These are phyloP conservation scores for Cecidostiba fungosa DNA, from an alignment of 2,888 invertebrate species.

Conservation along the genomic window DNA sequence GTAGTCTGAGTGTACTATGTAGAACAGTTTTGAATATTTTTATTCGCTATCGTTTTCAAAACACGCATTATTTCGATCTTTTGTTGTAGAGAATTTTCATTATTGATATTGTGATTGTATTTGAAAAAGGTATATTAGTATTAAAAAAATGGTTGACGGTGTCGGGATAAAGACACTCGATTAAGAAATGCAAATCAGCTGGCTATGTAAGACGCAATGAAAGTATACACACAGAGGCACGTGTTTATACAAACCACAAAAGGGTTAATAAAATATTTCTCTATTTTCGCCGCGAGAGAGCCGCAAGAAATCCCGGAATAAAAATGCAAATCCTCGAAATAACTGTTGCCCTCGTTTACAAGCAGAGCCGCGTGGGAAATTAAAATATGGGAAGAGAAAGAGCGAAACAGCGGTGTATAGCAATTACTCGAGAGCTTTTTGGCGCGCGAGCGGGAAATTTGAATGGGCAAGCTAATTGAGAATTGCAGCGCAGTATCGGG, in stretches of 20 bases:
- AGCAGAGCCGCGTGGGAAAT: slow-evolving; percentile 2
- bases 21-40: too few relatives aligned
- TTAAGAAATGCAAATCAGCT: neutral
- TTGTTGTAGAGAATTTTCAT: too few relatives aligned
- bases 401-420: neutral
- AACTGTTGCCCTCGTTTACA: neutral
- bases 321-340: slow-evolving; percentile 11
- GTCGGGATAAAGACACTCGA: neutral
- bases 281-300: neutral
- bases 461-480: neutral
- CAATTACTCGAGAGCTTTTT: slow-evolving; percentile 7
- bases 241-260: neutral
- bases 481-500: neutral
- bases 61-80: too few relatives aligned
- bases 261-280: neutral
- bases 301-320: neutral
- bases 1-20: too few relatives aligned
- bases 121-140: too few relatives aligned
- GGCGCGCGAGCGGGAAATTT: neutral
- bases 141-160: neutral
- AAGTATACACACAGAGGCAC: neutral
- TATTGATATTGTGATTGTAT: too few relatives aligned
- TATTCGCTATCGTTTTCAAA: too few relatives aligned
- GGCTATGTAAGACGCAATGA: neutral
- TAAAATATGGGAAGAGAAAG: neutral